Conservation (phyloP, 2,113 vertebrate genomes). For the Oncorhynchus clarkii region DNA sequence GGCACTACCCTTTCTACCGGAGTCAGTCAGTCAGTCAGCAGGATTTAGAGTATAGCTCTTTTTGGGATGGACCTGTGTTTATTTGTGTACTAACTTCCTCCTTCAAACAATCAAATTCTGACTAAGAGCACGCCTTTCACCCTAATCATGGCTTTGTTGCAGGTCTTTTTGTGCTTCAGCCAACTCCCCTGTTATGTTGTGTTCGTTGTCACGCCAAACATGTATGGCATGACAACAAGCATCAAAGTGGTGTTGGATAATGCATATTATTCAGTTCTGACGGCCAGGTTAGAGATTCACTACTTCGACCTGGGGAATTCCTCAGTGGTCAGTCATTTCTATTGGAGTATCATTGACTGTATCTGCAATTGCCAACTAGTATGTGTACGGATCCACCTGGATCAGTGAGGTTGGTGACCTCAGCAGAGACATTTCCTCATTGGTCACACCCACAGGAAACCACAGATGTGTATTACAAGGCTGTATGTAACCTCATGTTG, state of each 20-base stretch:
- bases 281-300: neutral
- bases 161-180: no score
- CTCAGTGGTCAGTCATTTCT: neutral
- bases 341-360: neutral
- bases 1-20: neutral
- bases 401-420: constrained; percentile 15
- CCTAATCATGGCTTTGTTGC: no score
- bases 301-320: neutral
- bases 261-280: no score
- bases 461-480: neutral
- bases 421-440: constrained; percentile 9
- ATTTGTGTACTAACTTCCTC: neutral
- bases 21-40: neutral
- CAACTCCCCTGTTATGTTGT: no score
- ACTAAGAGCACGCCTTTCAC: neutral
- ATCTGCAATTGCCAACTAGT: neutral
- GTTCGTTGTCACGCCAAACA: no score
- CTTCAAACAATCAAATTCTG: neutral
- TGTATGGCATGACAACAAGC: no score
- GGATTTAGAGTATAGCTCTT: neutral
- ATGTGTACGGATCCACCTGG: constrained; percentile 11
- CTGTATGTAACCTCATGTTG: neutral
- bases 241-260: no score
- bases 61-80: neutral
- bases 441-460: constrained; percentile 13